Conservation (phyloP, 2,113 vertebrate genomes). For the Ramphastos sulfuratus region DNA sequence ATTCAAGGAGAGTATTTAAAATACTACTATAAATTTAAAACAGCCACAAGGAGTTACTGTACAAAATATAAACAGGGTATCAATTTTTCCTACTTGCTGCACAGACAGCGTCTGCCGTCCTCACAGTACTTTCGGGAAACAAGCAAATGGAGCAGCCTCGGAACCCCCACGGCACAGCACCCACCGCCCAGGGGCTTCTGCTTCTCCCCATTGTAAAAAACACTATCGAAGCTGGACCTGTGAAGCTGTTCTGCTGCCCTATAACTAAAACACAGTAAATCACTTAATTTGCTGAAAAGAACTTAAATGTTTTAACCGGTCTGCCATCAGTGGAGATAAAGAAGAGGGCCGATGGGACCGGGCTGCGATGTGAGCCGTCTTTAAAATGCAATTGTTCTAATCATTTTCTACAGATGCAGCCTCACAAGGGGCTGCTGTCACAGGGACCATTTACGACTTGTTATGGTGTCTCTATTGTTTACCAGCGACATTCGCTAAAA, state of each 20-base stretch:
- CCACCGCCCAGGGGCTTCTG: not conserved
- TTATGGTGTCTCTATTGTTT: slow-evolving; percentile 94
- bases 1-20: not conserved
- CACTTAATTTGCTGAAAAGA: slow-evolving; percentile 83
- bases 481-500: slow-evolving; percentile 80
- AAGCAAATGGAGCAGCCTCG: not conserved
- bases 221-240: slow-evolving; percentile 37
- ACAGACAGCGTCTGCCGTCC: not conserved
- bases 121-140: slow-evolving; percentile 1
- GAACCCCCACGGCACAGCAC: not conserved
- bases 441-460: slow-evolving; percentile 88
- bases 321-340: slow-evolving; percentile 82
- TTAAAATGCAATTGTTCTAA: slow-evolving; percentile 98
- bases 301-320: slow-evolving; percentile 84
- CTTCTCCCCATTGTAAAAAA: slow-evolving; percentile 47
- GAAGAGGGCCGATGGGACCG: slow-evolving; percentile 86
- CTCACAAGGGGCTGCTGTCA: slow-evolving; percentile 93
- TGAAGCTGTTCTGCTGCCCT: slow-evolving; percentile 64
- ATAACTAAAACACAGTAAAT: slow-evolving; percentile 78
- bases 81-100: not conserved
- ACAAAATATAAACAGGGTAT: not conserved
- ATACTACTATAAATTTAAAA: not conserved
- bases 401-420: slow-evolving; percentile 94
- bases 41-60: not conserved
- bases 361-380: slow-evolving; percentile 85